Base-by-base conservation (phyloP, 1,140 invertebrate species). In the Amyelois transitella region DNA sequence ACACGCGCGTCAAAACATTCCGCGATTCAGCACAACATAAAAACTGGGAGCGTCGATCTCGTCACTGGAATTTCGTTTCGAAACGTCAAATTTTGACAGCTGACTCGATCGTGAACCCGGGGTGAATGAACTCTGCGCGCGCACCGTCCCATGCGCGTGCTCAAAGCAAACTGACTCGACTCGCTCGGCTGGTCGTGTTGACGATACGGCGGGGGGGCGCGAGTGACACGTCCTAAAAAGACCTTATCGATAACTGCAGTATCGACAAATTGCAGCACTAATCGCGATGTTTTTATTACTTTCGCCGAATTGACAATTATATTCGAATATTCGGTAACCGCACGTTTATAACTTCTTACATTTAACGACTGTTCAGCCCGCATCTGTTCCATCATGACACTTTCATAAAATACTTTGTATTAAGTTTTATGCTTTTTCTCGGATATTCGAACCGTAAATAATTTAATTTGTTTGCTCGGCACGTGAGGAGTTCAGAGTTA, bases 11-110 rank as follows among this genome's bases (percentile, higher is more conserved):
- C 78, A 83, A 72, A 75, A 63, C 65, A 76, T 70, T 64, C 24
- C 66, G 61, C 62, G 58, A 62, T 62, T 49, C 62, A 56, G 60
- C 62, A 62, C 64, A 64, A 72, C 69, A 64, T 72, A 62, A 74
- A 71, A 73, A 69, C 63, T 54, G 44, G 45, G 20, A 53, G 48
- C 54, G 58, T 66, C 48, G 50, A 56, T 58, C 64, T 66, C 58
- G 61, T 63, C 62, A 55, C 55, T 61, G 59, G 53, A 58, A 38
- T 38, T n/a, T 69, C 62, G 64, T 81, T 78, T 72, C 66, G 76
- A 75, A 77, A 77, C 71, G 77, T 85, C 76, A 78, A 73, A 64
- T 65, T 66, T 77, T 86, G 79, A 82, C 81, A 83, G 74, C 64
- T 78, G 79, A 77, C 66, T 47, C 69, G 77, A 77, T 83, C 79